These are phyloP conservation scores for Stegodyphus mimosarum DNA, from an alignment of 1,140 invertebrate species.

Conservation along the genomic window DNA sequence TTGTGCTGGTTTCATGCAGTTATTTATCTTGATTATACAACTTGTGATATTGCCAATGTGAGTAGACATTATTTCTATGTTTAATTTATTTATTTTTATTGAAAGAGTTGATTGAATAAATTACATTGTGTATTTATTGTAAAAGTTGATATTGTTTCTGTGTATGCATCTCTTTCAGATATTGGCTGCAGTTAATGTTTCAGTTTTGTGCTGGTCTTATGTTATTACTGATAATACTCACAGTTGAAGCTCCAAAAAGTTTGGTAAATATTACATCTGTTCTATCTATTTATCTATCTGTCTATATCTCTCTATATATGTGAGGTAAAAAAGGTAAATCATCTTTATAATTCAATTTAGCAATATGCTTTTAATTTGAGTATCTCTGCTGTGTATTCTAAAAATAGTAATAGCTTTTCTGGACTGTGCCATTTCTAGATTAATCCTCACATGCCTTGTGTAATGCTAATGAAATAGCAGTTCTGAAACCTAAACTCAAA, in stretches of 20 bases:
- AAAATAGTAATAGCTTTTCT: no score
- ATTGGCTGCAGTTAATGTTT: slow-evolving; percentile 46
- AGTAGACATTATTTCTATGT: slow-evolving; percentile 68
- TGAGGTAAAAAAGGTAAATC: not conserved
- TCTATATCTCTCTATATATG: not conserved
- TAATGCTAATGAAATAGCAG: no score
- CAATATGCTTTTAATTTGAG: no score
- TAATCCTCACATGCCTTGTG: no score
- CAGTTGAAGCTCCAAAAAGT: slow-evolving; percentile 51
- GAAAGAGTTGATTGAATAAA: not conserved
- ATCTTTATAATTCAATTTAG: no score
- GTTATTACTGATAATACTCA: slow-evolving; percentile 38
- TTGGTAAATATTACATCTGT: slow-evolving; percentile 10
- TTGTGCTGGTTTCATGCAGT: slow-evolving; percentile 80
- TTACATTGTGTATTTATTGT: not conserved
- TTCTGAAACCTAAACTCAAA: no score
- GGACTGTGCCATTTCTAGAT: no score
- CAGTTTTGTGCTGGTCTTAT: slow-evolving; percentile 43
- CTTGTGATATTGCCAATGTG: slow-evolving; percentile 77
- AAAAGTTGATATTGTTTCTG: not conserved
- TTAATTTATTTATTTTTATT: not conserved
- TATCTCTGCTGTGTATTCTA: no score
- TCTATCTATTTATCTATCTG: not conserved
- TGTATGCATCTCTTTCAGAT: slow-evolving; percentile 23
- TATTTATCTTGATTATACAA: slow-evolving; percentile 67